Base-by-base conservation (phyloP, 2,888 invertebrate species). In the Caenorhabditis sp. region DNA sequence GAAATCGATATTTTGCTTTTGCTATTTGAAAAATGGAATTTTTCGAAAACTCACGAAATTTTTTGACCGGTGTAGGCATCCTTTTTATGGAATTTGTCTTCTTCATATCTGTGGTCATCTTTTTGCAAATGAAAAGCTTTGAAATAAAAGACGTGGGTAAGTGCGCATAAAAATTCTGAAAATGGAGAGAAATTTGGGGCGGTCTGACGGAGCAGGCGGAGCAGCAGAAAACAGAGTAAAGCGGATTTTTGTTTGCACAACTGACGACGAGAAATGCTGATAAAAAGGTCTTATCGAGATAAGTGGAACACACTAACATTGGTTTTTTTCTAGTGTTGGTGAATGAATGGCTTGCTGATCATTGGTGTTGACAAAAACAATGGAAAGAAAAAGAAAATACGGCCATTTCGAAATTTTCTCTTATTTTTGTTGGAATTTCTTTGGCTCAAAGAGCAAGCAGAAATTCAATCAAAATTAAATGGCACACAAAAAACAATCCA, bases 1-100 rank as follows among this genome's bases (percentile, higher is more conserved):
- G 68, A 58, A 58, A 58, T 25, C 57, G 7, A 36, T 12, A 58
- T 3, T 52, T 52, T n/a, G n/a, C n/a, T 7, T 52, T 52, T 20
- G 8, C 4, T 21, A 7, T 8, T 52, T 23, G 4, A 21, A 20
- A 52, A 52, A 52, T 10, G 12, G n/a, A n/a, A n/a, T n/a, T 43
- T 43, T 43, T 7, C 17, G 3, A 21, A 7, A 10, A 56, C 56
- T 56, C 14, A 56, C 56, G 56, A 56, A 56, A 56, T 27, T 56
- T 56, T 23, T 56, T 56, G 21, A 56, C 56, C 43, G 43, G 43
- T 17, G n/a, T n/a, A n/a, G n/a, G n/a, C n/a, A 43, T 17, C 43
- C 43, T 5, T 43, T 43, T 43, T 43, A 43, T 43, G 3, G 43
- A 43, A 43, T 43, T 43, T 3, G 43, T 17, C 17, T 43, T 43